phyloP scores from a whole-genome alignment of 1,140 invertebrate genomes.

The Cecropterus lyciades region DNA sequence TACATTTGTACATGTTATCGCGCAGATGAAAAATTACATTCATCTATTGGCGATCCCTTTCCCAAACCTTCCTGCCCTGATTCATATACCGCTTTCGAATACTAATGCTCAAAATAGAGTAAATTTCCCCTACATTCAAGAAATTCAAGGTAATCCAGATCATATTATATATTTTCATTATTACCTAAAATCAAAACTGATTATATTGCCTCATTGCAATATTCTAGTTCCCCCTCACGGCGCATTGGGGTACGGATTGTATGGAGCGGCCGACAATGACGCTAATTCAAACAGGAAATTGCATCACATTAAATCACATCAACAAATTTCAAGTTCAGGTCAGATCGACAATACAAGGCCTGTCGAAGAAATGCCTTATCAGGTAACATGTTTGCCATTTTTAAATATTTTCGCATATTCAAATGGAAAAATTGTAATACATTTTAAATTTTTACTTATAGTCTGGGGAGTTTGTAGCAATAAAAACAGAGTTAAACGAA shows the following conservation, averaged over 20 bases:
- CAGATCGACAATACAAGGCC: conserved; percentile 73
- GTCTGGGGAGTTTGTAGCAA: conserved; percentile 93
- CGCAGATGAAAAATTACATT: conserved; percentile 52
- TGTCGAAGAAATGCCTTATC: conserved; percentile 85
- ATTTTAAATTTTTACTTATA: conserved; percentile 71
- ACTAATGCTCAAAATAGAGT: conserved; percentile 30
- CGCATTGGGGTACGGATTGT: conserved; percentile 80
- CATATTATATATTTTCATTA: conserved; percentile 7
- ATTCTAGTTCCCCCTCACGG: conserved; percentile 81
- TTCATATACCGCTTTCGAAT: conserved; percentile 2
- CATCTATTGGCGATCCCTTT: conserved; percentile 62
- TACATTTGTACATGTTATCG: conserved; percentile 78
- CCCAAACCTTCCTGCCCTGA: conserved; percentile 49
- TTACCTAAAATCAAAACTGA: conserved; percentile 13
- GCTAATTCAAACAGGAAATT: conserved; percentile 73
- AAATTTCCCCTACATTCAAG: not conserved
- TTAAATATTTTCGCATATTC: too few species aligned
- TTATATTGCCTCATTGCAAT: conserved; percentile 34
- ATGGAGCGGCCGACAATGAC: conserved; percentile 72
- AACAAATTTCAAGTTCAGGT: conserved; percentile 68
- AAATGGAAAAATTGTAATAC: too few species aligned
- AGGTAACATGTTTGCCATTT: too few species aligned
- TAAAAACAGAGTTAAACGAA: conserved; percentile 90
- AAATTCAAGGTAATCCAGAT: conserved; percentile 35
- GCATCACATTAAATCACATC: conserved; percentile 83